Evolutionary conservation across 1,140 invertebrate genomes (phyloP), one percentile per base, ranked within the genome.

Genomic region (Hermetia illucens): DNA sequence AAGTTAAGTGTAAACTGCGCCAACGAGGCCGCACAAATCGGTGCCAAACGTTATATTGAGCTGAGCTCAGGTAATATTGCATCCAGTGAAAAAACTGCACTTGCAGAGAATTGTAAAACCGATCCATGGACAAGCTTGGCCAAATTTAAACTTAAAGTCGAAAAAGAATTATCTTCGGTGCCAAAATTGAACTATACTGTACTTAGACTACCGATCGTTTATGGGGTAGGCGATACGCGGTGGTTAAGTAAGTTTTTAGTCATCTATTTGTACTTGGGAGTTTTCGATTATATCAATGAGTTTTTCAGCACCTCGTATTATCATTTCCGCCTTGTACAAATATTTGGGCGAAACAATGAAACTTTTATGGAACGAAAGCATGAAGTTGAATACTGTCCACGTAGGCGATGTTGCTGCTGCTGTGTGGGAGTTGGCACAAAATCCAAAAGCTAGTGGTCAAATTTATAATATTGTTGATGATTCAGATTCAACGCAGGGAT

Each of bases 261-360:
- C 17, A 8, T 5, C 5, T 34, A n/a, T 8, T 17, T 39, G 15
- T 34, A 38, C 13, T 34, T 41, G 29, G 19, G 36, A 32, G 18
- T 29, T 24, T 38, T 29, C 18, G 31, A 29, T 43, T 41, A 44
- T 18, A 36, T 36, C 40, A 46, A 33, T 21, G 45, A 34, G 30
- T 46, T 51, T 55, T 60, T 30, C 55, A 88, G 84, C 80, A 50
- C 83, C 86, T 1, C 71, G 87, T 40, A 65, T 92, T 31, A 72
- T 92, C 15, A 77, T 89, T 49, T 86, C 84, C 36, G 80, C 79
- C 31, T 79, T 92, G 43, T 93, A 92, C 59, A 86, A 85, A 50
- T 76, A 90, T 58, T 66, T 90, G 4, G 73, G 74, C 31, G 84
- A 92, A 65, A 85, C 82, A 53, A 90, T 93, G 86, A 88, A 90